Conservation (phyloP, 2,113 vertebrate species). For the Neotragus moschatus region DNA sequence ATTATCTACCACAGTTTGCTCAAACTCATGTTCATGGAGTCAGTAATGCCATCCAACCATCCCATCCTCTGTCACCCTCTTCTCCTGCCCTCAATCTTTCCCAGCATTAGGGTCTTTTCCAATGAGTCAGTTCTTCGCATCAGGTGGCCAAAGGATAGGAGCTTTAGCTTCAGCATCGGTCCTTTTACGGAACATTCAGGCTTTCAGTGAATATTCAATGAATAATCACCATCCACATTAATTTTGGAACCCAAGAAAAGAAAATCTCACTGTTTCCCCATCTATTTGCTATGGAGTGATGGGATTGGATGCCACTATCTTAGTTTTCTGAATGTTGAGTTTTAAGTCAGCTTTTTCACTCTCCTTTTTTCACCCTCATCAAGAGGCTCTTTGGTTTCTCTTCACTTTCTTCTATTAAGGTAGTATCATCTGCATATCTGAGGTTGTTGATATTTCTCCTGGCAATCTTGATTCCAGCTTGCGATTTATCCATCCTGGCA, state of each 20-base stretch:
- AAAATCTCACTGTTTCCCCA: background rate
- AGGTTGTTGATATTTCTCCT: background rate
- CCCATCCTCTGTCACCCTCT: background rate
- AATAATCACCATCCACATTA: background rate
- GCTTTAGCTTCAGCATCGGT: background rate
- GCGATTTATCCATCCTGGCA: background rate
- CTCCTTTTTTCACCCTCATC: background rate
- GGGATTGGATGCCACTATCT: background rate
- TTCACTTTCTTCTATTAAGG: background rate
- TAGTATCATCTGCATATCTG: background rate
- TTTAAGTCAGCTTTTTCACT: background rate
- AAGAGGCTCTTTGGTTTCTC: background rate
- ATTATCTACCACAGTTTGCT: background rate
- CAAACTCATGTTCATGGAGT: background rate
- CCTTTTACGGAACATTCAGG: background rate
- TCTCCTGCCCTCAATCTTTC: background rate
- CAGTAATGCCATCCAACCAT: background rate
- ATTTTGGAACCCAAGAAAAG: background rate
- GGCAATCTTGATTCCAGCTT: background rate
- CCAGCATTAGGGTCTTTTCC: background rate
- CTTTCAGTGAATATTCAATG: background rate
- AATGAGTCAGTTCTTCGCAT: accelerated
- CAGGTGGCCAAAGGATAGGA: background rate
- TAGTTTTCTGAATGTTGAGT: background rate
- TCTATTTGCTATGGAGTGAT: background rate